A percentile compares a stretch with the other conserved stretches of the same genome.
Conservation (phyloP, 2,888 invertebrate genomes). For the Acrobasis suavella region DNA sequence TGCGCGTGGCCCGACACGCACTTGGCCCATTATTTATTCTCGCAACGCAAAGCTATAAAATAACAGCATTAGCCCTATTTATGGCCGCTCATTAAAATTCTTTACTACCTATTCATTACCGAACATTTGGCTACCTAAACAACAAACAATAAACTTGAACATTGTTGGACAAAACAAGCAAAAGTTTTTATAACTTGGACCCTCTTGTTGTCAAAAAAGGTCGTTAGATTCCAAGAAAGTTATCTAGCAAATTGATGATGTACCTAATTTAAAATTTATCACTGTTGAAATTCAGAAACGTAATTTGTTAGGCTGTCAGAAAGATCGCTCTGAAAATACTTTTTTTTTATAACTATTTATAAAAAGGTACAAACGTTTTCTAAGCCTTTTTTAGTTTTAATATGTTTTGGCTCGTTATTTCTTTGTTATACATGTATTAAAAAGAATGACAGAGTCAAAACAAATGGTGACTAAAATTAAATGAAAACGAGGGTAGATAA, state of each 20-base stretch:
- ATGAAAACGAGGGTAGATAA: too few relatives aligned
- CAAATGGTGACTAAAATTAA: too few relatives aligned
- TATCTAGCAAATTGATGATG: background rate
- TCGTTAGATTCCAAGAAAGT: background rate
- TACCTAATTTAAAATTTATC: background rate
- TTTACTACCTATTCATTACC: background rate
- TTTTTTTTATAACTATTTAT: too few relatives aligned
- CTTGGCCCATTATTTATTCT: background rate
- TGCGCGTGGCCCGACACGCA: too few relatives aligned
- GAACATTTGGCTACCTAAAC: background rate
- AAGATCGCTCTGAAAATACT: too few relatives aligned
- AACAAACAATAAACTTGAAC: background rate
- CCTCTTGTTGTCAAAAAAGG: background rate
- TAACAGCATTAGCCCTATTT: background rate
- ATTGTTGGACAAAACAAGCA: slow-evolving; percentile 1
- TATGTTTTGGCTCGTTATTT: too few relatives aligned
- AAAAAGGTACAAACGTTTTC: too few relatives aligned
- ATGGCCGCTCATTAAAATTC: background rate
- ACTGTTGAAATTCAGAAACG: too few relatives aligned
- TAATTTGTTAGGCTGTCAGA: too few relatives aligned
- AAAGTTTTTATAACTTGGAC: background rate
- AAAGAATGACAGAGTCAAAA: too few relatives aligned
- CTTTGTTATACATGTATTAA: too few relatives aligned
- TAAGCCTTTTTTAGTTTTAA: too few relatives aligned
- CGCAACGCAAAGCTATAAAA: background rate